phyloP scores from a whole-genome alignment of 2,113 vertebrate species.

The Mola mola region DNA sequence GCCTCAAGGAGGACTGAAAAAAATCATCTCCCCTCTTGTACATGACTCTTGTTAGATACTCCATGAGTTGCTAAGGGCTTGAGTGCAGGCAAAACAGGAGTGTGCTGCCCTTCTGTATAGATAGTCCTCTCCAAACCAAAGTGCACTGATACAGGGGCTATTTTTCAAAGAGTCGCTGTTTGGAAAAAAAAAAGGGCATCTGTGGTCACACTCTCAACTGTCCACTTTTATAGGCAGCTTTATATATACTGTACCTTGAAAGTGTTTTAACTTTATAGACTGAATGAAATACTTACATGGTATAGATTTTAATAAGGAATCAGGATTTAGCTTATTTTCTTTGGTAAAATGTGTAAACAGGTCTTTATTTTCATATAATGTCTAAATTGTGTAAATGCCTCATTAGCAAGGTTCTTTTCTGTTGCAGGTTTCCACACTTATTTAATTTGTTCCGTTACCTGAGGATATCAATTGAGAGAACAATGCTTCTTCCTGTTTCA shows the following conservation, averaged over 20 bases:
- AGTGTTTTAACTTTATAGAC: too few species aligned
- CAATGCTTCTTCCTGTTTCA: too few species aligned
- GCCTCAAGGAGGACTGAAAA: constrained; percentile 74
- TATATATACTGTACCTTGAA: not conserved
- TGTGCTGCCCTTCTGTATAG: constrained; percentile 53
- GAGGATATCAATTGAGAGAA: too few species aligned
- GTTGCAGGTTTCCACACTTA: too few species aligned
- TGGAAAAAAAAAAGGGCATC: constrained; percentile 48
- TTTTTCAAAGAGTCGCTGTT: constrained; percentile 41
- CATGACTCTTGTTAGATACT: constrained; percentile 74
- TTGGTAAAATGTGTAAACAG: too few species aligned
- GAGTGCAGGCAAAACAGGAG: constrained; percentile 62
- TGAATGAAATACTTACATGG: too few species aligned
- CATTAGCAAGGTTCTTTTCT: too few species aligned
- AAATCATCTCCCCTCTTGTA: constrained; percentile 63
- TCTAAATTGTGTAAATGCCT: too few species aligned
- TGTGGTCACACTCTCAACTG: constrained; percentile 1
- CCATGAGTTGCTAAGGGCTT: constrained; percentile 69
- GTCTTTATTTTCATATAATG: too few species aligned
- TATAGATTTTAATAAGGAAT: too few species aligned
- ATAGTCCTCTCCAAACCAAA: constrained; percentile 65
- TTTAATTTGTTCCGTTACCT: too few species aligned
- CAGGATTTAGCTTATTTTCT: too few species aligned
- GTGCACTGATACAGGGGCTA: constrained; percentile 48
- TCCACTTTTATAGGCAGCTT: constrained; percentile 18